Conservation (phyloP, 2,797 vertebrate genomes). For the Acestrorhynchus altus region DNA sequence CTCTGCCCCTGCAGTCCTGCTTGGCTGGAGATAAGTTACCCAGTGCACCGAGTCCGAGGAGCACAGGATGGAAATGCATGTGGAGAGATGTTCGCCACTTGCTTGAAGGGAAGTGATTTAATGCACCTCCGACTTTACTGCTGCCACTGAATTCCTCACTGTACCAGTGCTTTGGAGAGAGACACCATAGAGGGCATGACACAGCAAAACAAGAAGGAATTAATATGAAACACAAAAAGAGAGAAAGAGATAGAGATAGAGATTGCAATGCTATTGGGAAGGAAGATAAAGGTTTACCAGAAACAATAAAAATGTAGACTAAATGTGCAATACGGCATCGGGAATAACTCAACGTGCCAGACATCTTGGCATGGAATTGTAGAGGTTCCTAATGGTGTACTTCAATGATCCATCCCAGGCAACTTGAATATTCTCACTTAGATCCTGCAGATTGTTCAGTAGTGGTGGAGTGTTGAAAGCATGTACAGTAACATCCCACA, state of each 20-base stretch:
- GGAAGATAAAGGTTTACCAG: too few relatives aligned
- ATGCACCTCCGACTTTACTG: conserved; percentile 24
- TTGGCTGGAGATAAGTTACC: conserved; percentile 20
- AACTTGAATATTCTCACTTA: too few relatives aligned
- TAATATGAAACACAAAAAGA: neutral
- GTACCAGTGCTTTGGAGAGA: conserved; percentile 7
- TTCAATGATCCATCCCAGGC: too few relatives aligned
- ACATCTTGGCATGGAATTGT: too few relatives aligned
- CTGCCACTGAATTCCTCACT: conserved; percentile 22
- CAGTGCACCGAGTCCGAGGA: conserved; percentile 15
- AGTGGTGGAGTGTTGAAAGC: too few relatives aligned
- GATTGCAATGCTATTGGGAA: too few relatives aligned
- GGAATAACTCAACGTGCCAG: too few relatives aligned
- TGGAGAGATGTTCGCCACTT: conserved; percentile 23
- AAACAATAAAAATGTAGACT: too few relatives aligned
- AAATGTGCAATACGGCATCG: too few relatives aligned
- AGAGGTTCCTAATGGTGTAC: too few relatives aligned
- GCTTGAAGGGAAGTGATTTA: conserved; percentile 34
- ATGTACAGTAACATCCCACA: too few relatives aligned
- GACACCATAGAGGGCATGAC: neutral
- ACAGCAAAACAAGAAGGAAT: conserved; percentile 10
- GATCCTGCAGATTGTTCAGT: too few relatives aligned
- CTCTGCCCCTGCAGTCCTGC: conserved; percentile 24
- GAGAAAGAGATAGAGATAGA: neutral
- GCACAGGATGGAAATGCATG: conserved; percentile 33